Evolutionary conservation across 2,888 invertebrate genomes (phyloP).

Genomic region (Synanthedon tipuliformis): DNA sequence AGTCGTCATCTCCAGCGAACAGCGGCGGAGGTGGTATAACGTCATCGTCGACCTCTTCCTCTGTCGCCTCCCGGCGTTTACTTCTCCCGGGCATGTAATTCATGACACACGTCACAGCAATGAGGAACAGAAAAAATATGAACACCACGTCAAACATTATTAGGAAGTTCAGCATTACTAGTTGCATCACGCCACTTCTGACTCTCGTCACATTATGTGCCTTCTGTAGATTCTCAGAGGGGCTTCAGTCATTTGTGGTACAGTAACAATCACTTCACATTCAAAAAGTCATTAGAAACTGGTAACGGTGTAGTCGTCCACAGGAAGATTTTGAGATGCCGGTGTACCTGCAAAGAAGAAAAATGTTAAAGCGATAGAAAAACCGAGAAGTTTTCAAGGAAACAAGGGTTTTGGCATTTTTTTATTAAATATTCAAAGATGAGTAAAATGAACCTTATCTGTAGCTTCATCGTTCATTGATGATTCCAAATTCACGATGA

Average conservation of each 20-base stretch:
- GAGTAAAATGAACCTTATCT: no score
- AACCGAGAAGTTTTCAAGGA: no score
- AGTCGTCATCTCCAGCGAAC: constrained; percentile 45
- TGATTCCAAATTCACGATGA: no score
- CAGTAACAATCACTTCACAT: background rate
- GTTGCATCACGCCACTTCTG: constrained; percentile 76
- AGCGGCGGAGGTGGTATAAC: constrained; percentile 64
- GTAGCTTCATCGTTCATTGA: no score
- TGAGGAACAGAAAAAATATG: constrained; percentile 86
- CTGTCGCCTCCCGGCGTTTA: constrained; percentile 57
- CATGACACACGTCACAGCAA: constrained; percentile 84
- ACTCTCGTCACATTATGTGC: constrained; percentile 50
- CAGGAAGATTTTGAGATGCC: background rate
- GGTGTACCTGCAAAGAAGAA: background rate
- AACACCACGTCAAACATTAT: constrained; percentile 91
- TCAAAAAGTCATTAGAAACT: background rate
- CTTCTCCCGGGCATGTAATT: constrained; percentile 80
- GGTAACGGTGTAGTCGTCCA: background rate
- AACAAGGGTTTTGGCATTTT: no score
- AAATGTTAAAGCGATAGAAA: background rate
- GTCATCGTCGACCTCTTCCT: constrained; percentile 58
- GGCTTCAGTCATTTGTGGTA: background rate
- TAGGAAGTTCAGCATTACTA: constrained; percentile 87
- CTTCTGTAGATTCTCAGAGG: constrained; percentile 4
- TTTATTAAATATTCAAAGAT: no score